A percentile compares a stretch with the other conserved stretches of the same genome.
phyloP scores from a whole-genome alignment of 2,113 vertebrate species.

The Pleuronectes platessa region DNA sequence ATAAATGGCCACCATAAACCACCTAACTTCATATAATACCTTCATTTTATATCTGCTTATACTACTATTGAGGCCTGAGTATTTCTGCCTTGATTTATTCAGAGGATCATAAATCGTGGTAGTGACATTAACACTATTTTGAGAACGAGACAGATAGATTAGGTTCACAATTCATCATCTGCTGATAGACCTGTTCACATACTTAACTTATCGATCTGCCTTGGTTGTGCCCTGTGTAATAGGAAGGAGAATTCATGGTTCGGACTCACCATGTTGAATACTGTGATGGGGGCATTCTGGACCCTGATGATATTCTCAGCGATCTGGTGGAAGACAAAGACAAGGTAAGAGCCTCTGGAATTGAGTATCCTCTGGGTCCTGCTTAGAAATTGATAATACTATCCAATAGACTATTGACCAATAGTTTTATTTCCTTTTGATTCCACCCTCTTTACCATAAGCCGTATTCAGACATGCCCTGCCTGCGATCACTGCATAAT shows the following conservation, averaged over 20 bases:
- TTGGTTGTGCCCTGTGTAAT: constrained; percentile 6
- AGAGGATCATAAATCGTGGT: not conserved
- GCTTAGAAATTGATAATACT: not conserved
- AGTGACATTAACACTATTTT: no score
- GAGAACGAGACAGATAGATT: no score
- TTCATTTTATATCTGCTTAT: no score
- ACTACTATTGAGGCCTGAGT: no score
- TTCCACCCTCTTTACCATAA: not conserved
- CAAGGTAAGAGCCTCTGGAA: constrained; percentile 85
- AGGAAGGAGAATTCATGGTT: constrained; percentile 93
- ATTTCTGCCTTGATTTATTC: not conserved
- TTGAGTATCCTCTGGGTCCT: not conserved
- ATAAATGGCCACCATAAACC: not conserved
- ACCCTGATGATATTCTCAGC: constrained; percentile 95
- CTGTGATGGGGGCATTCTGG: constrained; percentile 95
- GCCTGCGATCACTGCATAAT: no score
- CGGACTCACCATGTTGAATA: constrained; percentile 97
- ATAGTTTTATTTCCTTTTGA: not conserved
- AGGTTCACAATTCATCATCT: no score
- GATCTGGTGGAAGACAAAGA: constrained; percentile 98
- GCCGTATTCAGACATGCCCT: no score
- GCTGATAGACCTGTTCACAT: not conserved
- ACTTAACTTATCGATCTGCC: accelerated
- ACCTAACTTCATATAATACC: not conserved
- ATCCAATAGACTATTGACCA: not conserved